Evolutionary conservation across 2,888 invertebrate genomes (phyloP).

Genomic region (Ditula angustiorana): DNA sequence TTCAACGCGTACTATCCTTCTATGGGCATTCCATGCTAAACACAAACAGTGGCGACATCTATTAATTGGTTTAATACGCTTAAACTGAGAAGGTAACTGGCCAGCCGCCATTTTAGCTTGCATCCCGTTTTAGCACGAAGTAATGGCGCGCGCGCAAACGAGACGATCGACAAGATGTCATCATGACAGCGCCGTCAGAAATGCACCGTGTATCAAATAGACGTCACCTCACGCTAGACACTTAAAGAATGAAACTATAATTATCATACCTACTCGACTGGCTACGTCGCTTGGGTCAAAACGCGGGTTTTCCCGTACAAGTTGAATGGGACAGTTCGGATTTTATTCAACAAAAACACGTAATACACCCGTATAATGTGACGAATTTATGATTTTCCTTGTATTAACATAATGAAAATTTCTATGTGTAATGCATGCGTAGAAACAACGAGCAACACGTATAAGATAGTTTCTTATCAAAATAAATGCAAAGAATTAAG

Average conservation of each 20-base stretch:
- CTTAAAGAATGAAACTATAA: background rate
- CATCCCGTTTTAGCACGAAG: background rate
- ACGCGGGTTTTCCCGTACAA: slow-evolving; percentile 32
- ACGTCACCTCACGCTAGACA: background rate
- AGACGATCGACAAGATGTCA: background rate
- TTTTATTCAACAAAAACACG: background rate
- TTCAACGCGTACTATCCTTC: background rate
- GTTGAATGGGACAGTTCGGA: slow-evolving; percentile 30
- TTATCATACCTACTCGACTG: background rate
- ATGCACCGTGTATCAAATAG: background rate
- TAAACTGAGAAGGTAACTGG: background rate
- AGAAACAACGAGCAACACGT: background rate
- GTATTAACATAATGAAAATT: background rate
- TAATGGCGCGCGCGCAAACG: background rate
- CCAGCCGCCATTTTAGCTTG: background rate
- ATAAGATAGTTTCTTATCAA: background rate
- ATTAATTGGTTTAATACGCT: background rate
- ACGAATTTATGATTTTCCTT: background rate
- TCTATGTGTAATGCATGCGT: background rate
- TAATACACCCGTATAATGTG: background rate
- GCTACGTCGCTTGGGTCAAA: slow-evolving; percentile 15
- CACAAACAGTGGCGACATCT: background rate
- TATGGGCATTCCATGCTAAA: background rate
- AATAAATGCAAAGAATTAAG: background rate
- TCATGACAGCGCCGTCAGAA: background rate